Base-by-base conservation (phyloP, 2,113 vertebrate genomes). In the Microcebus lehilahytsara region DNA sequence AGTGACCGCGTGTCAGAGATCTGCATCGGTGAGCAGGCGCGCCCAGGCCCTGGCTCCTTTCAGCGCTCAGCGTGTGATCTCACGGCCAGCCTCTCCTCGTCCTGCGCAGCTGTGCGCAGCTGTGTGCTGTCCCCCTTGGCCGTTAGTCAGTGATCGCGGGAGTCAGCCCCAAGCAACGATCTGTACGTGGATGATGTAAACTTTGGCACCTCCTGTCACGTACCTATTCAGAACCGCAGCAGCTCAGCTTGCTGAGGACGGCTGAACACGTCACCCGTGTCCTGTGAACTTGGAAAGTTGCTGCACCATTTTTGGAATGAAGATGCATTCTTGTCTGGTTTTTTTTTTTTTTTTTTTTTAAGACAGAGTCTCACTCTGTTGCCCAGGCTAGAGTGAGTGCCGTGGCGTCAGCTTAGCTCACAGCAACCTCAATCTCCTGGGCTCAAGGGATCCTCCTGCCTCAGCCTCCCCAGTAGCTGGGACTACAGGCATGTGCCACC, bases 61-160 rank as follows among this genome's bases (percentile, higher is more conserved):
- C 80, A 83, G 67, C 27, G 74, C 49, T 81, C 71, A 53, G 27
- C 2, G 23, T 86, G 56, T 89, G 74, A 23, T 40, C 25, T 67
- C 40, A 6, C 46, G 40, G 42, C 40, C 30, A 27, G 1, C 1
- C 12, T 60, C 62, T 66, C 60, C 20, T 40, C 34, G 6, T 56
- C 46, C 6, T 9, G 17, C 56, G 19, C 51, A 74, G 32, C 53
- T 67, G 9, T 30, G 56, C 30, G 51, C 67, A 74, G 32, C 53
- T 67, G 9, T 23, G 56, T 30, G 51, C 67, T 58, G 13, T 22
- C 34, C 85, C 74, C 72, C 22, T 10, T 16, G 19, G 0, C 42
- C 34, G 0, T 53, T n/a, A 32, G 51, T 42, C 71, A 2, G 0
- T 3, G 74, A 84, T 75, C 0, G 0, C n/a, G 17, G 58, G 58